A percentile compares a stretch with the other conserved stretches of the same genome.
Evolutionary conservation across 2,888 invertebrate species (phyloP).

Genomic region (Eueremaeus valkanovi): DNA sequence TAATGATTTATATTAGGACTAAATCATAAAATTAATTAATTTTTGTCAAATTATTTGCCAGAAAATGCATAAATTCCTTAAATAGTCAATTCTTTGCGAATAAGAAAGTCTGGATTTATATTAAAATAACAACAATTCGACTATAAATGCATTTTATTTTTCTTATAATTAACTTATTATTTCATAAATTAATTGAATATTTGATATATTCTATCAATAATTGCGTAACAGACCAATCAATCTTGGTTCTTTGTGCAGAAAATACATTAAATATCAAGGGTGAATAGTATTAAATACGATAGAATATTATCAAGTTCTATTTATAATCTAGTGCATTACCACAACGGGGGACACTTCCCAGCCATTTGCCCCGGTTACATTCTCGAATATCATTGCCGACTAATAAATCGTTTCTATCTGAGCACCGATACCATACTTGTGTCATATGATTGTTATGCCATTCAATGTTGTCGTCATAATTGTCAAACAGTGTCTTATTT

Average conservation of each 20-base stretch:
- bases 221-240: no score
- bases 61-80: no score
- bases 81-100: no score
- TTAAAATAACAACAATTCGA: no score
- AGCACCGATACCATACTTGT: neutral
- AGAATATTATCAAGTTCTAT: no score
- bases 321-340: neutral
- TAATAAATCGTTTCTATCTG: neutral
- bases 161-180: neutral
- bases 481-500: neutral
- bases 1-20: no score
- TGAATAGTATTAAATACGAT: no score
- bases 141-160: neutral
- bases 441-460: neutral
- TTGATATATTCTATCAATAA: neutral
- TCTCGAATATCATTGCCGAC: neutral
- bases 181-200: neutral
- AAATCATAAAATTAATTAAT: no score
- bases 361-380: neutral
- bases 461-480: neutral
- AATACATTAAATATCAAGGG: no score
- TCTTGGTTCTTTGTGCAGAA: no score
- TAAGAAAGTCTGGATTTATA: no score
- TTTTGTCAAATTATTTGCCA: no score
- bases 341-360: constrained; percentile 16